Evolutionary conservation across 2,113 vertebrate genomes (phyloP).

Genomic region (Tinamus guttatus): DNA sequence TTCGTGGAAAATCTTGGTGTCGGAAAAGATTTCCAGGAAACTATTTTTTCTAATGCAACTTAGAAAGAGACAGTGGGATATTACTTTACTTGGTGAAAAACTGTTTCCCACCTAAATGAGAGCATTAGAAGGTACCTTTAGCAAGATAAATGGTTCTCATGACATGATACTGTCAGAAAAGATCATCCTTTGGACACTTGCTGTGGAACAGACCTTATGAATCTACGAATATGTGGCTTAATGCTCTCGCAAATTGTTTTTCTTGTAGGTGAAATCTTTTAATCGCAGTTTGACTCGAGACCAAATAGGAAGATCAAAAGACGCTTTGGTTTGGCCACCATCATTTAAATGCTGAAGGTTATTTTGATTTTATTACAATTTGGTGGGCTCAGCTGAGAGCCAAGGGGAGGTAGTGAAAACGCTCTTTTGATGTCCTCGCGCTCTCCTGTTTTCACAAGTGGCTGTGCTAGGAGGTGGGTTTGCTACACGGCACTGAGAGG

Average conservation of each 20-base stretch:
- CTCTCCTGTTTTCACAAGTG: neutral
- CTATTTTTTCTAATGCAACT: neutral
- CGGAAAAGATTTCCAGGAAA: slow-evolving; percentile 21
- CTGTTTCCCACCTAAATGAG: neutral
- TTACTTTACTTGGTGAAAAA: neutral
- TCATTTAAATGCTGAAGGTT: slow-evolving; percentile 74
- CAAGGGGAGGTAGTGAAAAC: neutral
- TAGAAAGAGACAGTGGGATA: neutral
- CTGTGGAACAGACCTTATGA: neutral
- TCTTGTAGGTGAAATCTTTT: slow-evolving; percentile 10
- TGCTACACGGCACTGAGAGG: neutral
- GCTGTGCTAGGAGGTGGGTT: neutral
- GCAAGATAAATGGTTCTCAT: neutral
- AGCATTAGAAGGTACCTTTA: neutral
- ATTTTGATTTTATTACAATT: slow-evolving; percentile 77
- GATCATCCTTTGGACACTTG: neutral
- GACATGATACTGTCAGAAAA: neutral
- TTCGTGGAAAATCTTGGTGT: slow-evolving; percentile 10
- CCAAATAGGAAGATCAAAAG: slow-evolving; percentile 80
- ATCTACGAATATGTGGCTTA: slow-evolving; percentile 55
- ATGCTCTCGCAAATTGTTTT: slow-evolving; percentile 59
- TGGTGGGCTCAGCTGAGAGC: neutral
- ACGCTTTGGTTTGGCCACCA: slow-evolving; percentile 74
- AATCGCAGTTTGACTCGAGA: slow-evolving; percentile 45
- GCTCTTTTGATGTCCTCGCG: neutral